Conservation (phyloP, 2,797 vertebrate genomes). For the Cirrhinus mrigala region DNA sequence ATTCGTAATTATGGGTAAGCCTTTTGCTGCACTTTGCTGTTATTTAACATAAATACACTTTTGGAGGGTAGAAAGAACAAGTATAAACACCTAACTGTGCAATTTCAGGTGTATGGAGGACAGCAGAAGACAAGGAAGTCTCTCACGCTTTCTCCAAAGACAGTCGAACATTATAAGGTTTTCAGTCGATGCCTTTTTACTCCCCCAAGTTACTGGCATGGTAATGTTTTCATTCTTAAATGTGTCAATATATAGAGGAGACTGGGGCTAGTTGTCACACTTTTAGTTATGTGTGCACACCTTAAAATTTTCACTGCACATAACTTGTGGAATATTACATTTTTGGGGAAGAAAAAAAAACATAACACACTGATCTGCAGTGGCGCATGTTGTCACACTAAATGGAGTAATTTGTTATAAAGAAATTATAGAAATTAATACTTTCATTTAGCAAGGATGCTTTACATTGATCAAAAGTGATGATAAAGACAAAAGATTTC, state of each 20-base stretch:
- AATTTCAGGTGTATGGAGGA: conserved; percentile 74
- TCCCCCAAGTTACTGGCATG: conserved; percentile 59
- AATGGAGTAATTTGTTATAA: no score
- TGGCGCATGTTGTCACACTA: no score
- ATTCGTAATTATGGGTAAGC: conserved; percentile 73
- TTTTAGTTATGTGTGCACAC: not conserved
- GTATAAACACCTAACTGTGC: not conserved
- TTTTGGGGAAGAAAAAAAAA: no score
- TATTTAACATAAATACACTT: not conserved
- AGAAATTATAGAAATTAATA: no score
- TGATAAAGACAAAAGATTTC: no score
- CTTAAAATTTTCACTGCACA: not conserved
- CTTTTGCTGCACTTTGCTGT: not conserved
- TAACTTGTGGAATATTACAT: no score
- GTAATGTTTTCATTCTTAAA: conserved; percentile 54
- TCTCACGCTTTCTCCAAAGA: conserved; percentile 64
- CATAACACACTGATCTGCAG: no score
- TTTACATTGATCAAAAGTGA: no score
- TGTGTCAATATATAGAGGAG: not conserved
- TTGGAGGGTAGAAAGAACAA: not conserved
- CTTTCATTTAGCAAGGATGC: no score
- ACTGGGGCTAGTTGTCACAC: not conserved
- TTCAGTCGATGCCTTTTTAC: conserved; percentile 73
- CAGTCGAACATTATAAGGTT: conserved; percentile 64
- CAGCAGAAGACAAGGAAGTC: conserved; percentile 70